These are phyloP conservation scores for Portunus trituberculatus DNA, from an alignment of 1,140 invertebrate genomes.

Conservation along the genomic window DNA sequence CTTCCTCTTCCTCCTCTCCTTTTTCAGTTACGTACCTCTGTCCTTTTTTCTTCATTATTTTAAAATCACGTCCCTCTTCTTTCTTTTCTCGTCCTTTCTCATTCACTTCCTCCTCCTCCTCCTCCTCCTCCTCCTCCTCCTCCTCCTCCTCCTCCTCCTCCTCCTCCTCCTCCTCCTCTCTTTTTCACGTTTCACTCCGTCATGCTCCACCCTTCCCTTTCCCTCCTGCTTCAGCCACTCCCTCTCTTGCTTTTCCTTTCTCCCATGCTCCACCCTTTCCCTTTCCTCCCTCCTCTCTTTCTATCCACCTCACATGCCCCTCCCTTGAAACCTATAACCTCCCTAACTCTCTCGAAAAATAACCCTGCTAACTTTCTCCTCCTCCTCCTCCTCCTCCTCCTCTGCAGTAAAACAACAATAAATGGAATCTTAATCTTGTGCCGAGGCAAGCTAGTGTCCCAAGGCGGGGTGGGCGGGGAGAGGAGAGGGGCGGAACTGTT, in stretches of 20 bases:
- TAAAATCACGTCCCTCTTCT: neutral
- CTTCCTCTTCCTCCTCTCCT: neutral
- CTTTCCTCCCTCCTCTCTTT: neutral
- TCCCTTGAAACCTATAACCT: no score
- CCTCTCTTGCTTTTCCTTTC: neutral
- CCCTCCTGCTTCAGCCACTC: neutral
- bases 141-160: neutral
- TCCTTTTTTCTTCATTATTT: neutral
- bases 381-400: neutral
- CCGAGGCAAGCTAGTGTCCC: neutral
- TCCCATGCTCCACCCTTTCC: neutral
- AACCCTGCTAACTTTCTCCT: neutral
- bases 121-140: neutral
- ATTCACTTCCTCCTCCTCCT: neutral
- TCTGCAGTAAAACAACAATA: conserved; percentile 1
- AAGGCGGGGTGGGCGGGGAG: neutral
- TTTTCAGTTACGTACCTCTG: neutral
- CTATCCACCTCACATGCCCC: no score
- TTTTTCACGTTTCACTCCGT: neutral
- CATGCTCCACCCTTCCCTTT: neutral
- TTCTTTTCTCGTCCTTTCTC: neutral
- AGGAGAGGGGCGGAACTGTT: neutral
- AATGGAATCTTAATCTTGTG: conserved; percentile 2
- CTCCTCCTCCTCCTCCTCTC: neutral
- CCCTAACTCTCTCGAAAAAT: no score